Conservation (phyloP, 2,888 invertebrate species). For the Apoda limacodes region DNA sequence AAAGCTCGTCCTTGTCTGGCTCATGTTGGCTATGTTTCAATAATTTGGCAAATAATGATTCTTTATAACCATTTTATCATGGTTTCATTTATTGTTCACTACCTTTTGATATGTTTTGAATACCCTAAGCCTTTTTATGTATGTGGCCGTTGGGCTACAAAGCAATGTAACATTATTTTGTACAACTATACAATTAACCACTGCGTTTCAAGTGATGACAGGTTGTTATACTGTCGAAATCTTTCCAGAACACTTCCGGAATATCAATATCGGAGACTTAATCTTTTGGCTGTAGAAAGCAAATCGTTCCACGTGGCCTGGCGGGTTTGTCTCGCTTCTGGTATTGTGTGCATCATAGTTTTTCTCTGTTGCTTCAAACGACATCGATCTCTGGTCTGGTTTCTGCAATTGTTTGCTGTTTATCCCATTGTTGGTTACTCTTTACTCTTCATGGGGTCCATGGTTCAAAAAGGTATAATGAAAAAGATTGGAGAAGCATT, state of each 20-base stretch:
- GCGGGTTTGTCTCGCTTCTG: conserved; percentile 43
- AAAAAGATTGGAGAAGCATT: conserved; percentile 33
- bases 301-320: conserved; percentile 31
- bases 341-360: conserved; percentile 25
- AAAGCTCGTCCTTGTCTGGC: conserved; percentile 37
- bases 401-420: conserved; percentile 24
- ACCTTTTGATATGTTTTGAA: conserved; percentile 51
- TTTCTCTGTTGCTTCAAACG: conserved; percentile 39
- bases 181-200: conserved; percentile 42
- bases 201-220: conserved; percentile 29
- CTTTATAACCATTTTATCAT: conserved; percentile 33
- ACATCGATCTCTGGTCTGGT: conserved; percentile 29
- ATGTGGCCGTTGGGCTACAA: conserved; percentile 39
- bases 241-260: conserved; percentile 42
- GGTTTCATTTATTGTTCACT: conserved; percentile 41
- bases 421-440: conserved; percentile 33
- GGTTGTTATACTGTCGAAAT: conserved; percentile 28
- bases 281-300: conserved; percentile 22
- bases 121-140: conserved; percentile 40
- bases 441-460: conserved; percentile 38
- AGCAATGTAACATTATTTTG: conserved; percentile 32
- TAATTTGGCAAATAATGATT: conserved; percentile 35
- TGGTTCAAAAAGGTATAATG: conserved; percentile 50
- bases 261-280: conserved; percentile 43
- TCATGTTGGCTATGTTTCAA: conserved; percentile 40